phyloP scores from a whole-genome alignment of 2,113 vertebrate genomes.

The Chionis minor region DNA sequence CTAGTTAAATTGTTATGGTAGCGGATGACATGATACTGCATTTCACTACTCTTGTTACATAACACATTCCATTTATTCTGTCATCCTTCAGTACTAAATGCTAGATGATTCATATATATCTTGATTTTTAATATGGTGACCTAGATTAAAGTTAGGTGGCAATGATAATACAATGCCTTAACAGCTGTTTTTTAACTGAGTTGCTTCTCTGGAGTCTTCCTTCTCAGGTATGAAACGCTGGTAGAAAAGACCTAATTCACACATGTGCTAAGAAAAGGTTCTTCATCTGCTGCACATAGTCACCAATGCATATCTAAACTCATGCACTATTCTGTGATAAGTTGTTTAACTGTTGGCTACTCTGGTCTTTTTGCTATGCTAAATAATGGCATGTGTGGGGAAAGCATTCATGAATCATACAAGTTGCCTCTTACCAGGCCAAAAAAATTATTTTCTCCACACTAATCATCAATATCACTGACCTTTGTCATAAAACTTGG shows the following conservation, averaged over 20 bases:
- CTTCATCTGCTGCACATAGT: not conserved
- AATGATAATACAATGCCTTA: not conserved
- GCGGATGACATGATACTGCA: rapidly evolving
- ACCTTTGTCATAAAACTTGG: slow-evolving; percentile 78
- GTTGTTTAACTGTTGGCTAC: not conserved
- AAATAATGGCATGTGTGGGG: not conserved
- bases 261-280: rapidly evolving
- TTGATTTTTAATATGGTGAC: not conserved
- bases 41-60: not conserved
- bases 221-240: not conserved
- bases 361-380: not conserved
- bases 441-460: slow-evolving; percentile 70
- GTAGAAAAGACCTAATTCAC: not conserved
- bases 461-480: slow-evolving; percentile 73
- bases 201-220: not conserved
- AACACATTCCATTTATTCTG: not conserved
- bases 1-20: not conserved
- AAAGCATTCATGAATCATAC: slow-evolving; percentile 63
- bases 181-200: not conserved
- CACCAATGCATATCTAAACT: not conserved
- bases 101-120: no score
- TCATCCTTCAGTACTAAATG: not conserved
- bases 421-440: slow-evolving; percentile 65
- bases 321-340: not conserved
- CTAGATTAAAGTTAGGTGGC: not conserved